These are phyloP conservation scores for Otolemur garnettii DNA, from an alignment of 2,113 vertebrate genomes.

Conservation along the genomic window DNA sequence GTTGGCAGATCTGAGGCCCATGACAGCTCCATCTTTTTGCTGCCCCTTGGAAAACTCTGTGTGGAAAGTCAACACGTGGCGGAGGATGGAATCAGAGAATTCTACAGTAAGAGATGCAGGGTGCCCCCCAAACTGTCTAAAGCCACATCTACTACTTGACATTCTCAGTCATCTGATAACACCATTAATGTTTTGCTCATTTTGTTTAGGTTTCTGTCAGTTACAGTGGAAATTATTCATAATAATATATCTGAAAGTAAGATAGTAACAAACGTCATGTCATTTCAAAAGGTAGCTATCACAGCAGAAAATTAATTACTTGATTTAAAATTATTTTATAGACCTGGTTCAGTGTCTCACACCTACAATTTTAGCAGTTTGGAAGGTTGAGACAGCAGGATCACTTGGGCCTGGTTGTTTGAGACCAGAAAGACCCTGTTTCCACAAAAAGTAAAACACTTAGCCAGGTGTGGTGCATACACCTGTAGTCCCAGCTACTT, in stretches of 20 bases:
- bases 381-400: no score
- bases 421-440: no score
- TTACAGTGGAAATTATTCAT: not conserved
- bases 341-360: no score
- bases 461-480: no score
- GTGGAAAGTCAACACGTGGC: not conserved
- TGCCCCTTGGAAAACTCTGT: not conserved
- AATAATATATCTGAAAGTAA: not conserved
- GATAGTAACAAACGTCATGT: not conserved
- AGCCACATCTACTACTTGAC: not conserved
- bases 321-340: not conserved
- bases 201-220: conserved; percentile 35
- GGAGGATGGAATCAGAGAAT: not conserved
- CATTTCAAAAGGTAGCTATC: conserved; percentile 17
- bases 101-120: not conserved
- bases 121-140: not conserved
- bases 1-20: not conserved
- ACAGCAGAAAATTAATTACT: not conserved
- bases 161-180: not conserved
- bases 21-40: not conserved
- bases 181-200: conserved; percentile 10
- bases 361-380: no score
- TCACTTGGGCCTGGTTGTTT: no score
- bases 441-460: no score
- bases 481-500: no score